These are phyloP conservation scores for Lagocephalus sceleratus DNA, from an alignment of 2,797 vertebrate species.

Conservation along the genomic window DNA sequence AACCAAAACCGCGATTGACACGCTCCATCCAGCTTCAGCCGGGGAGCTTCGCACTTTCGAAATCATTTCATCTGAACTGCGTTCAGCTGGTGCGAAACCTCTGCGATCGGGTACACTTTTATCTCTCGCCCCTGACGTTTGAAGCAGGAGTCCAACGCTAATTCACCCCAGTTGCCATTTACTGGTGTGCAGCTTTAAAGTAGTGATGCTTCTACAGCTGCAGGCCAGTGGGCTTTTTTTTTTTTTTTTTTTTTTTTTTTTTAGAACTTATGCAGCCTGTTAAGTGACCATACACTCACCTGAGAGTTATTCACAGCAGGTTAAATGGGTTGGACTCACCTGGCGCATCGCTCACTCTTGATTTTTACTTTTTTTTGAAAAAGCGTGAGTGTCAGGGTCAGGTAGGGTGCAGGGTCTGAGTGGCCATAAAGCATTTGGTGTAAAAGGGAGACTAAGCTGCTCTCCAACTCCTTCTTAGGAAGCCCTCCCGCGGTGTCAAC, in stretches of 20 bases:
- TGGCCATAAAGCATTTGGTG: conserved; percentile 61
- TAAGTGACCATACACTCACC: conserved; percentile 14
- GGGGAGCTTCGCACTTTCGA: no score
- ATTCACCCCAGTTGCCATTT: no score
- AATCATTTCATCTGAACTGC: no score
- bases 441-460: conserved; percentile 60
- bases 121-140: no score
- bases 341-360: conserved; percentile 21
- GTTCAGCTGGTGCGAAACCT: no score
- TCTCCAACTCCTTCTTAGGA: conserved; percentile 58
- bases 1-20: no score
- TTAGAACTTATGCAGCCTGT: background rate
- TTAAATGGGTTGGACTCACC: conserved; percentile 34
- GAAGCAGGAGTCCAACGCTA: no score
- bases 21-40: no score
- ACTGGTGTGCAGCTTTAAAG: no score
- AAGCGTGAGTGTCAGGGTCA: conserved; percentile 48
- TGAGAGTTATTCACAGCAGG: conserved; percentile 18
- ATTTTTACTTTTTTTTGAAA: conserved; percentile 29
- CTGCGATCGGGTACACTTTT: no score
- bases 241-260: no score
- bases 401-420: conserved; percentile 49
- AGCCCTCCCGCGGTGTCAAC: conserved; percentile 59
- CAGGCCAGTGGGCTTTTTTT: no score
- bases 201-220: background rate